Percentiles rank a stretch among this genome's conserved stretches.
phyloP scores from a whole-genome alignment of 2,888 invertebrate genomes.

The Andrena hattorfiana region DNA sequence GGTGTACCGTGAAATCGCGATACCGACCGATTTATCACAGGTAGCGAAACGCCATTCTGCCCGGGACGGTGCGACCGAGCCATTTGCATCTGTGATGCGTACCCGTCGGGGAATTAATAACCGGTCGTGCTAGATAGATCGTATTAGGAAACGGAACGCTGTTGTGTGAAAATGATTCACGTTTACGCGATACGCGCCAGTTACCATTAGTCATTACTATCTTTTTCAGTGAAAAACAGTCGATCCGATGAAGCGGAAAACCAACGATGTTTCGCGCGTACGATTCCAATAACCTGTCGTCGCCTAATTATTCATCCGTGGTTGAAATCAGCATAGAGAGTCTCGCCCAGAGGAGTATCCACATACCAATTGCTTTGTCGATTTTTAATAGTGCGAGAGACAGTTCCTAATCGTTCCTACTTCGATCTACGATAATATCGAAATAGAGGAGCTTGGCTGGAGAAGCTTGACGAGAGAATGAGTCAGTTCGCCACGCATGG shows the following conservation, averaged over 20 bases:
- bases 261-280: slow-evolving; percentile 28
- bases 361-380: neutral
- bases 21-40: neutral
- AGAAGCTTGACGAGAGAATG: neutral
- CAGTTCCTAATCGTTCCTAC: neutral
- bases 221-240: slow-evolving; percentile 13
- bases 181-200: slow-evolving; percentile 17
- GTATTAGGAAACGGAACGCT: slow-evolving; percentile 13
- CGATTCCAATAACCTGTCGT: slow-evolving; percentile 20
- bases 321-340: neutral
- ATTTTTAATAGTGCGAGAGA: neutral
- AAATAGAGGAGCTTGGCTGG: neutral
- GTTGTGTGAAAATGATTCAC: slow-evolving; percentile 26
- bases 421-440: neutral
- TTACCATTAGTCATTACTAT: slow-evolving; percentile 22
- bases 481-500: neutral
- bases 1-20: slow-evolving; percentile 66
- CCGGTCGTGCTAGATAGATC: neutral
- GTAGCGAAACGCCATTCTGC: neutral
- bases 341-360: neutral
- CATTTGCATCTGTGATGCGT: neutral
- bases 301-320: slow-evolving; percentile 32
- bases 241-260: slow-evolving; percentile 32
- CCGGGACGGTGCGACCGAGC: neutral
- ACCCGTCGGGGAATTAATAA: slow-evolving; percentile 6